A percentile compares a stretch with the other conserved stretches of the same genome.
Evolutionary conservation across 2,113 vertebrate species (phyloP).

Genomic region (Hyaena hyaena): DNA sequence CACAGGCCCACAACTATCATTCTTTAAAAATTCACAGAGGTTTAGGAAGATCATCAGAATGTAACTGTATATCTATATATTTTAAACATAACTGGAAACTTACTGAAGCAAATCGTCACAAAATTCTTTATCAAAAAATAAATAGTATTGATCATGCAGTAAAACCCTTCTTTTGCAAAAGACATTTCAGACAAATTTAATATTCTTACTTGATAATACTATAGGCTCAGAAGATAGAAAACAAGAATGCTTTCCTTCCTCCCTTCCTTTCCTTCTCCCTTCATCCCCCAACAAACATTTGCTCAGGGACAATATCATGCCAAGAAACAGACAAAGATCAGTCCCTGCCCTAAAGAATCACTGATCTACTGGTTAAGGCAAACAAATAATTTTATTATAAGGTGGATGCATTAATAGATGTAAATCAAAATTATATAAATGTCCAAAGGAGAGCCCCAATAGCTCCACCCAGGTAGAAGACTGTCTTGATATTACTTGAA

Average conservation of each 20-base stretch:
- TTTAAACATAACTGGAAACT: background rate
- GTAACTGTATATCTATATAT: background rate
- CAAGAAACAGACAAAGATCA: background rate
- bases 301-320: background rate
- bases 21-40: slow-evolving; percentile 43
- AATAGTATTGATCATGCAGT: background rate
- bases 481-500: background rate
- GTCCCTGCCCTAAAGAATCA: background rate
- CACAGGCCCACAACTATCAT: background rate
- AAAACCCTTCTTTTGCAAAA: background rate
- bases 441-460: background rate
- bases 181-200: slow-evolving; percentile 12
- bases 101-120: background rate
- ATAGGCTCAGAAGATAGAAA: background rate
- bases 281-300: background rate
- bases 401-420: background rate
- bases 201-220: slow-evolving; percentile 36
- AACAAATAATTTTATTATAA: background rate
- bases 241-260: background rate
- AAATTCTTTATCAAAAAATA: slow-evolving; percentile 41
- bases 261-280: background rate
- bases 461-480: background rate
- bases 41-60: slow-evolving; percentile 25
- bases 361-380: background rate
- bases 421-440: background rate